Evolutionary conservation across 2,113 vertebrate genomes (phyloP), one percentile per base, ranked within the genome.

Genomic region (Pelvicachromis taeniatus): DNA sequence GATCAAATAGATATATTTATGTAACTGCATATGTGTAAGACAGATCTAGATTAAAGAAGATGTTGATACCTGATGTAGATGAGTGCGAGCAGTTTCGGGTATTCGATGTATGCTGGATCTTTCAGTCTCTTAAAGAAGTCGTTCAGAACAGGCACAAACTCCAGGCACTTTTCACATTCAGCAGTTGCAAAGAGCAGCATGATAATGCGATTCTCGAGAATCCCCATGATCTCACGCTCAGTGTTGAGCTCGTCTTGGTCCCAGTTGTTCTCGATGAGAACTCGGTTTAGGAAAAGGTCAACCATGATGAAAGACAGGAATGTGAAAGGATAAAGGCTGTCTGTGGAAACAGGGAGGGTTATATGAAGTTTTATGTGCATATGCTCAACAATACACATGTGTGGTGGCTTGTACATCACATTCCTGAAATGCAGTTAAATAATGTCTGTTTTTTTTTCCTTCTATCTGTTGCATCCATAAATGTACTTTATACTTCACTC

Each of bases 241-340:
- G 97, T 97, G 82, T 99, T 98, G 94, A 98, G 88, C 55, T 97
- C 95, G 0, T 98, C 97, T 77, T 83, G 93, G 55, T 97, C 96
- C 1, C 95, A 94, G 94, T 98, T 97, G 94, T 99, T 99, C 59
- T 95, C 95, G 16, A 97, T 88, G 88, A 99, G 91, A 23, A 96
- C 93, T 21, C 91, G 95, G 35, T 97, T 96, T 0, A 95, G 65
- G 89, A 99, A 99, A 29, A 99, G 92, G 82, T 97, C 94, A 31
- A 96, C 96, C 98, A 98, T 98, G 92, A 83, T 87, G 63, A 68
- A 9, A 31, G 29, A 40, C 9, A 31, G 56, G 12, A 58, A 42
- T 6, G 7, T 26, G 0, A 10, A 26, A 11, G 6, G 12, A n/a
- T 38, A 14, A 40, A 65, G 29, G 26, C 26, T 45, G 45, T 73